phyloP scores from a whole-genome alignment of 2,888 invertebrate species.

The Aphodius granarius region DNA sequence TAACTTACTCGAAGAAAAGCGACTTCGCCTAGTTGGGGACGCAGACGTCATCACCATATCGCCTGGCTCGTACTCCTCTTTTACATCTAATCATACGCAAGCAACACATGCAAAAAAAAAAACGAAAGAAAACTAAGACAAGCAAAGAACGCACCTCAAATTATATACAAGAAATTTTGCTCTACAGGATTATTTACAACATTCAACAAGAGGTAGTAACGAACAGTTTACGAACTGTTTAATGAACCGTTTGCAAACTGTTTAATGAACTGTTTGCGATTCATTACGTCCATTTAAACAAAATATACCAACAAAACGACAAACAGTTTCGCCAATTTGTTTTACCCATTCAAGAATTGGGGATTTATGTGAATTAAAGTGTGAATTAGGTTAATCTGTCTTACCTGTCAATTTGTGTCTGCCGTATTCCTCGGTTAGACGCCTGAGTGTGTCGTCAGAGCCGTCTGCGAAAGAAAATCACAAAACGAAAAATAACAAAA shows the following conservation, averaged over 20 bases:
- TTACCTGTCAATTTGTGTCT: constrained; percentile 49
- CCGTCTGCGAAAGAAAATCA: constrained; percentile 33
- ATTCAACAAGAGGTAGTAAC: neutral
- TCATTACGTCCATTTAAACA: too few relatives aligned
- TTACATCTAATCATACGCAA: constrained; percentile 26
- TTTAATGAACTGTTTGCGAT: neutral
- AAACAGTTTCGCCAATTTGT: too few relatives aligned
- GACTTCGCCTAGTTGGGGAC: constrained; percentile 17
- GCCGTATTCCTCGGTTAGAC: constrained; percentile 46
- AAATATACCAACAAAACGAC: too few relatives aligned
- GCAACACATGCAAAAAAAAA: constrained; percentile 17
- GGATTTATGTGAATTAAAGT: neutral
- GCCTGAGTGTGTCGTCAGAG: constrained; percentile 43
- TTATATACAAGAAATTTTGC: constrained; percentile 5
- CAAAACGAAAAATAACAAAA: constrained; percentile 17
- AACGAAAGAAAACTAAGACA: constrained; percentile 9
- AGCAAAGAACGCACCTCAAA: neutral
- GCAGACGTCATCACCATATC: constrained; percentile 13
- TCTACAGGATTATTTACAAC: neutral
- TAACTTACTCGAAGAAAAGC: constrained; percentile 28
- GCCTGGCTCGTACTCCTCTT: constrained; percentile 25
- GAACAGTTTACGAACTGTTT: neutral
- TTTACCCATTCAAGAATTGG: too few relatives aligned
- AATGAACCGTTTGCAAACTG: neutral
- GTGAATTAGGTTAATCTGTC: constrained; percentile 29